Evolutionary conservation across 2,888 invertebrate species (phyloP), one percentile per base, ranked within the genome.

Genomic region (Heteromurus nitidus): DNA sequence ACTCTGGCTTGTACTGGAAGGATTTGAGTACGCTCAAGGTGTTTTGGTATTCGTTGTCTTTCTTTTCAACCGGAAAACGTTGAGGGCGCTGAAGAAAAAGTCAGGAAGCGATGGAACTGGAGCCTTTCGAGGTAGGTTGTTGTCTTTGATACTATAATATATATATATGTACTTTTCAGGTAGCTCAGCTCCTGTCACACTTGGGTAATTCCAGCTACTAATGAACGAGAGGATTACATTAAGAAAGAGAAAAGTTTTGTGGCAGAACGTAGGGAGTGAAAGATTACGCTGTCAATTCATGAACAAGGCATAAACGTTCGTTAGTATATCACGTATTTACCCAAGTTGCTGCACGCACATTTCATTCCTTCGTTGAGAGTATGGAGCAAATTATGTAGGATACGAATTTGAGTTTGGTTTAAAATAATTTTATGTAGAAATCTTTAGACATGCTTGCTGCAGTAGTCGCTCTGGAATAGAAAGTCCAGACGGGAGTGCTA

Each of bases 401-500:
- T 20, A 69, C 7, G 53, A 18, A n/a, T n/a, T 20, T 53, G 55
- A 18, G 16, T 42, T 2, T 75, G 16, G 26, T 31, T 47, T 20
- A 26, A 58, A 77, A 58, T 53, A 18, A n/a, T 75, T 69, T 75
- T 24, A 44, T 50, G 22, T 69, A 83, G 83, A 55, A 69, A 70
- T 84, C 20, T 82, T 84, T 28, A 73, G 75, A 47, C 82, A 84
- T 69, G 81, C 84, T 55, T 84, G 84, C 75, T 79, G 81, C 75
- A 60, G 72, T 67, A 7, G 47, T 83, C 31, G 77, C 65, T 53
- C 18, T 42, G 20, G 74, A 55, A 47, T 73, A 68, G 58, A 47
- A n/a, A 18, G 9, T 9, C 3, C 18, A 0, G 31, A 30, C 0
- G 74, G 64, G 16, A 76, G 53, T 26, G 30, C 44, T 44, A 73